Base-by-base conservation (phyloP, 2,797 vertebrate genomes). In the Perodicticus potto region DNA sequence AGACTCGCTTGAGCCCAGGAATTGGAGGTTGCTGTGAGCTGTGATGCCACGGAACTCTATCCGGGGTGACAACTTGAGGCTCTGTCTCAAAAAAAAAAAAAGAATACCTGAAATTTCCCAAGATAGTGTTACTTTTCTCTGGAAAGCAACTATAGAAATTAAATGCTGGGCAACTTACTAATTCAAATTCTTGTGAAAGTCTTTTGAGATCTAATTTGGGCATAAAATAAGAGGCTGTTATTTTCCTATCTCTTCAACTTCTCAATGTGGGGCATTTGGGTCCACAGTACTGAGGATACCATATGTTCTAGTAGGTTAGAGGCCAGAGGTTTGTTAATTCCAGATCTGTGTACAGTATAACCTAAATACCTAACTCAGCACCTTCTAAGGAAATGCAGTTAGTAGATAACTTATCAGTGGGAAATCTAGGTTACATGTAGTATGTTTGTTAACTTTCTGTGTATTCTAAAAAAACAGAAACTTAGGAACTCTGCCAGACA, bases 71-170 rank as follows among this genome's bases (percentile, higher is more conserved):
- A n/a, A n/a, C n/a, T n/a, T n/a, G n/a, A n/a, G n/a, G n/a, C n/a
- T n/a, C n/a, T n/a, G n/a, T n/a, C n/a, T n/a, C n/a, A n/a, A n/a
- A n/a, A n/a, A n/a, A n/a, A n/a, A n/a, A n/a, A n/a, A n/a, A n/a
- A n/a, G 10, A 74, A 19, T 86, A 72, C 13, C 20, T 77, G 32
- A 88, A 93, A 74, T 78, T 93, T n/a, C 61, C 69, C 32, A 74
- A 80, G 5, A n/a, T 77, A 59, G n/a, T 85, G 11, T 70, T 93
- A 69, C 17, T 91, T 65, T 91, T 89, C 34, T 45, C n/a, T 89
- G 37, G 65, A 70, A 94, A 95, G 53, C 53, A 93, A 19, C n/a
- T 70, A 9, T 69, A 92, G 82, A 29, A 92, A 69, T 80, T 81
- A 92, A 76, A 57, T 86, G 17, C 32, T 70, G 25, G 81, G n/a